Evolutionary conservation across 2,888 invertebrate species (phyloP).

Genomic region (Lithophane socia): DNA sequence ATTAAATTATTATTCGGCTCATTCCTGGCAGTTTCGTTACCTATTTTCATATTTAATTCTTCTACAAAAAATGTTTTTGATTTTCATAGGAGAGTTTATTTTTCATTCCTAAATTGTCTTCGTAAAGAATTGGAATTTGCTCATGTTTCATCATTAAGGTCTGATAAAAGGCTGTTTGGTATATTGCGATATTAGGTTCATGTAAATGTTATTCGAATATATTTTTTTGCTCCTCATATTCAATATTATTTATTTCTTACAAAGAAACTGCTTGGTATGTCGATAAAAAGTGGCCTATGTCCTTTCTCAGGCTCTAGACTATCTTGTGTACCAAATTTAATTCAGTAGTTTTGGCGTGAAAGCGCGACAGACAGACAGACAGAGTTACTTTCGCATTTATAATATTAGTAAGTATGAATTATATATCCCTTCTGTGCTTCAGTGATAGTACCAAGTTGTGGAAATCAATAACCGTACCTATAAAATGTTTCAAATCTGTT

Average conservation of each 20-base stretch:
- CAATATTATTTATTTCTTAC: background rate
- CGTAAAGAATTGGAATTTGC: background rate
- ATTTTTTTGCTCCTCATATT: background rate
- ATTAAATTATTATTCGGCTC: conserved; percentile 41
- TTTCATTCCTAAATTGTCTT: conserved; percentile 10
- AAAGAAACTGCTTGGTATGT: too few species aligned
- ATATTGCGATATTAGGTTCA: background rate
- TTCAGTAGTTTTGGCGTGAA: too few species aligned
- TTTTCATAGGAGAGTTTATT: background rate
- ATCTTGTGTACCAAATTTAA: too few species aligned
- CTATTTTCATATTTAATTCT: background rate
- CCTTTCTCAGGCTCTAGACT: too few species aligned
- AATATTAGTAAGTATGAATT: too few species aligned
- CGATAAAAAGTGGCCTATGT: too few species aligned
- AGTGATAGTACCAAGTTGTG: background rate
- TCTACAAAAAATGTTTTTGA: conserved; percentile 9
- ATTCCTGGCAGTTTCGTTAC: conserved; percentile 4
- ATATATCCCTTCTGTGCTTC: background rate
- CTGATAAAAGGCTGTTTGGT: background rate
- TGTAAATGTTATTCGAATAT: background rate
- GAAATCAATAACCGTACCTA: background rate
- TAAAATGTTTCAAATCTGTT: background rate
- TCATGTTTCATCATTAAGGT: conserved; percentile 2
- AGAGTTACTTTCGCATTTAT: too few species aligned
- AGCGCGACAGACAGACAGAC: too few species aligned